Evolutionary conservation across 2,888 invertebrate genomes (phyloP).

Genomic region (Vandiemenella viatica): DNA sequence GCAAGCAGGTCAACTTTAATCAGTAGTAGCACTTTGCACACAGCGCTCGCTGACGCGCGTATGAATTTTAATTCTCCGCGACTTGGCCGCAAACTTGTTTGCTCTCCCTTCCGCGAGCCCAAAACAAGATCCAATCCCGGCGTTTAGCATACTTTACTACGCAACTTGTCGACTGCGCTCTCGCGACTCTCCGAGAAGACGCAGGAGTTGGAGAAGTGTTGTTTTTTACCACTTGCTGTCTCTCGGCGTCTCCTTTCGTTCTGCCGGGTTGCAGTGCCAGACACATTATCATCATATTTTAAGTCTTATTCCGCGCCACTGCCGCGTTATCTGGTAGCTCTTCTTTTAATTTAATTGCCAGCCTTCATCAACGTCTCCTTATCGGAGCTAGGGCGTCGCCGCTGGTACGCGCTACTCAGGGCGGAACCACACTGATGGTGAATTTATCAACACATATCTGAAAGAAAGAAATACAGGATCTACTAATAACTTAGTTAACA

Average conservation of each 20-base stretch:
- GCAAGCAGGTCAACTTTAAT: too few relatives aligned
- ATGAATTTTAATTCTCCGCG: not conserved
- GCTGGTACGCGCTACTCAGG: not conserved
- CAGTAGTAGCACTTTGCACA: too few relatives aligned
- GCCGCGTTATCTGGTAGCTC: not conserved
- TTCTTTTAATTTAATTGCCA: not conserved
- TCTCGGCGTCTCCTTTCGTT: too few relatives aligned
- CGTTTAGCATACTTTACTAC: not conserved
- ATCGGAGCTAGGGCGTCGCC: too few relatives aligned
- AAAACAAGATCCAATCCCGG: not conserved
- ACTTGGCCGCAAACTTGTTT: not conserved
- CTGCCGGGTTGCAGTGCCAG: too few relatives aligned
- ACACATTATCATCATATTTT: conserved; percentile 12
- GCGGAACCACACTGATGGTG: not conserved
- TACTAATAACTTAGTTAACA: too few relatives aligned
- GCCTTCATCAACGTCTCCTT: not conserved
- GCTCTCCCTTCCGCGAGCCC: too few relatives aligned
- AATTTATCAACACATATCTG: too few relatives aligned
- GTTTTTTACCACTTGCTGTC: conserved; percentile 9
- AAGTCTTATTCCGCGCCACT: conserved; percentile 4
- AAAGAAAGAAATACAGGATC: too few relatives aligned
- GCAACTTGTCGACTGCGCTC: not conserved
- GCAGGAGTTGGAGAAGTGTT: conserved; percentile 5
- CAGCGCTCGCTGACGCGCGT: not conserved
- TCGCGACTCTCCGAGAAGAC: not conserved